Base-by-base conservation (phyloP, 1,140 invertebrate species). In the Drosophila sp. region DNA sequence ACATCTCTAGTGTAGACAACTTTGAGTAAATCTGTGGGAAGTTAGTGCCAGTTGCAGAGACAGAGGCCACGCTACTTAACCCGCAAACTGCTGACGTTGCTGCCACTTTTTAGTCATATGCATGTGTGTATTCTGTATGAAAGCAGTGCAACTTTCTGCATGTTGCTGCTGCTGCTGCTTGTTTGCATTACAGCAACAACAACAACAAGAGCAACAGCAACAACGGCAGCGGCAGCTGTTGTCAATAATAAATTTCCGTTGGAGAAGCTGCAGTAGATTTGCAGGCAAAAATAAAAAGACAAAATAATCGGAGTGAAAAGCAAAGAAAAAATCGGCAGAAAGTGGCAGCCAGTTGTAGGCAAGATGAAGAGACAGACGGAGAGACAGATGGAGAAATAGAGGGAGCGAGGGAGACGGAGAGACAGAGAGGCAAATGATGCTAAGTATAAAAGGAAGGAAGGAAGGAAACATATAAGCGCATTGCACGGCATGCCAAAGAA, bases 171-270 rank as follows among this genome's bases (percentile, higher is more conserved):
- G n/a, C 70, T 74, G 50, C 58, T 51, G 79, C 77, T 86, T 86
- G 82, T 87, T 86, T 86, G 82, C 82, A 87, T 86, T 86, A 79
- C 82, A 87, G 76, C 83, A 76, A 83, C 83, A 87, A 83, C 86
- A n/a, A n/a, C n/a, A n/a, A n/a, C n/a, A n/a, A n/a, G n/a, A n/a
- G n/a, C n/a, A n/a, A n/a, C n/a, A n/a, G n/a, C n/a, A n/a, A n/a
- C n/a, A n/a, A n/a, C n/a, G n/a, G n/a, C 82, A 87, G 76, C 83
- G 76, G 83, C 83, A 87, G 83, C 86, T 87, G 83, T 84, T 87
- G 83, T 87, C 83, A 89, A 89, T 90, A 89, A 89, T 90, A 90
- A 90, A 90, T 90, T 90, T 90, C 89, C 89, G 89, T 75, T 84
- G 81, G 80, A 87, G 50, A 53, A 53, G 83, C 83, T 78, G 80